Conservation (phyloP, 1,140 invertebrate species). For the Leptinotarsa texana region DNA sequence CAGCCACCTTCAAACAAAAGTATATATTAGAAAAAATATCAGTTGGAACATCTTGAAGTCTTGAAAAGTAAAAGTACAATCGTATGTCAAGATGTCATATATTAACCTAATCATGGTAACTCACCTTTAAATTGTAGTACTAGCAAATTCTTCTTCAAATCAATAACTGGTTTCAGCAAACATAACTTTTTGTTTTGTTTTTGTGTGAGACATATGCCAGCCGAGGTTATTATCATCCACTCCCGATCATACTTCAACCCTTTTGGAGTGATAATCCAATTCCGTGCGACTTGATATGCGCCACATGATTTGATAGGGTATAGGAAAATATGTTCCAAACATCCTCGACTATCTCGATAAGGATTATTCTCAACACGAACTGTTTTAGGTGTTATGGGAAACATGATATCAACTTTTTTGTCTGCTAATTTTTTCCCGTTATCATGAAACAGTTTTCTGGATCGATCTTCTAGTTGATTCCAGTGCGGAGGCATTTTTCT, state of each 20-base stretch:
- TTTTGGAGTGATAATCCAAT: conserved; percentile 73
- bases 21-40: no score
- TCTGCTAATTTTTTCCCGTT: background rate
- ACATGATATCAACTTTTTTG: background rate
- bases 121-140: conserved; percentile 71
- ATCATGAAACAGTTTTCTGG: conserved; percentile 11
- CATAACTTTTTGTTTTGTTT: conserved; percentile 83
- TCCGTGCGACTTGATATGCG: conserved; percentile 66
- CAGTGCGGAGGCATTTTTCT: conserved; percentile 28
- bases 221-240: conserved; percentile 86
- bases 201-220: conserved; percentile 84
- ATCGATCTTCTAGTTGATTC: conserved; percentile 1
- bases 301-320: conserved; percentile 96
- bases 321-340: conserved; percentile 71
- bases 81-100: no score
- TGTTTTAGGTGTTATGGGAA: background rate
- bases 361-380: no score
- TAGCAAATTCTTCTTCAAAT: conserved; percentile 65
- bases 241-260: conserved; percentile 87
- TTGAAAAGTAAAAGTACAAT: no score
- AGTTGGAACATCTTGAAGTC: no score
- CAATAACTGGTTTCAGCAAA: conserved; percentile 75
- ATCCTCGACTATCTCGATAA: background rate
- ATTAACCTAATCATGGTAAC: background rate
- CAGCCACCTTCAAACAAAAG: no score